Evolutionary conservation across 2,113 vertebrate species (phyloP), one percentile per base, ranked within the genome.

Genomic region (Xiphias gladius): DNA sequence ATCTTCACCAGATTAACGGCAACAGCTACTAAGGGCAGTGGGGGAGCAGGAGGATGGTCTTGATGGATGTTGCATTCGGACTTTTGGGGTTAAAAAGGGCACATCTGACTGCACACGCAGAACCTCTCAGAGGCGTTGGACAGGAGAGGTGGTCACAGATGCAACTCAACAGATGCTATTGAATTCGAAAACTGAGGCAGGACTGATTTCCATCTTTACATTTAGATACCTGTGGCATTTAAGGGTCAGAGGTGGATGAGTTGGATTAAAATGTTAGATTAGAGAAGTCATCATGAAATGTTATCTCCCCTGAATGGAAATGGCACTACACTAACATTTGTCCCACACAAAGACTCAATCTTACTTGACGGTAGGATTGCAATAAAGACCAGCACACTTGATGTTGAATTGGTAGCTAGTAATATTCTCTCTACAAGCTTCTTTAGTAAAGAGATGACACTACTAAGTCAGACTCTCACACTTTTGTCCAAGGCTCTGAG

Each of bases 1-100:
- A 98, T 89, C 95, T 98, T 65, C 97, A 97, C 85, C 96, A 97
- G 85, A 96, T 98, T 76, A 99, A 98, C 92, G 96, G 97, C 88
- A 98, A 96, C 89, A 97, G 96, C 87, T 99, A 96, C 95, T 99
- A 95, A 96, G 88, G 80, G 58, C 5, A 0, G 69, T 8, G 50
- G 30, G 43, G 64, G 61, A 79, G 39, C 55, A 58, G 83, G 65
- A 74, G 32, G 62, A 55, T 41, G 43, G 76, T 70, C 71, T 66
- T 24, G 37, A 59, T 68, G 86, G 80, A 78, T 58, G 61, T 28
- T 82, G 58, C 74, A 80, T 86, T 88, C 2, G 54, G 83, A 88
- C 91, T 69, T 85, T 74, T 76, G 43, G 77, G 82, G 72, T 81
- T 80, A 76, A 87, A 82, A 87, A 85, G 85, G 82, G 83, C 84